phyloP scores from a whole-genome alignment of 1,140 invertebrate genomes.

The Conus betulinus region DNA sequence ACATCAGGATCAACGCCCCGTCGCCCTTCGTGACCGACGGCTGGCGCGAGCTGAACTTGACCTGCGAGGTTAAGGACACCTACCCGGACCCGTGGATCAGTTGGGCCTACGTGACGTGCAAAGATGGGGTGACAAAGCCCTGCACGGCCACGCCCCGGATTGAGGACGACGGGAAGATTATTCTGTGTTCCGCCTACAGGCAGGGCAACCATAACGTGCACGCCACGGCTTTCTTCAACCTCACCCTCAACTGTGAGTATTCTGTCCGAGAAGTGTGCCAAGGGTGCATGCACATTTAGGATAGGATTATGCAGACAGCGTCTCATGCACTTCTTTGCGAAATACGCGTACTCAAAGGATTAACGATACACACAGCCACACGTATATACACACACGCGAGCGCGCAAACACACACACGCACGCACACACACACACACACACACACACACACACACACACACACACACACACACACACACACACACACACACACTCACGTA shows the following conservation, averaged over 20 bases:
- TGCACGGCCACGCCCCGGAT: background rate
- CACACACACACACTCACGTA: too few relatives aligned
- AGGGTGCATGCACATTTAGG: background rate
- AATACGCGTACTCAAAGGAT: background rate
- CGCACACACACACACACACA: background rate
- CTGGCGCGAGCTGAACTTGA: background rate
- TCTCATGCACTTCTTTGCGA: too few relatives aligned
- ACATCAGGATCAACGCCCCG: background rate
- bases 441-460: too few relatives aligned
- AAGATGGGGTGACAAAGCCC: background rate
- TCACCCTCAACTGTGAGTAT: background rate
- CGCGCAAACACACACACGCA: background rate
- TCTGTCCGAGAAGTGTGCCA: background rate
- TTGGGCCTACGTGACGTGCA: background rate
- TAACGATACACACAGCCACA: background rate
- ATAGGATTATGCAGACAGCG: background rate
- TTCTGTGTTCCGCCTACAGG: background rate
- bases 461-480: too few relatives aligned
- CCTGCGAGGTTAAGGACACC: background rate
- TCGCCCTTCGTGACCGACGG: constrained; percentile 14
- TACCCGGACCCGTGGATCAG: background rate
- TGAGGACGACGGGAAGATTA: background rate
- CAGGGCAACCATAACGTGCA: background rate
- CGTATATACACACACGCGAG: background rate
- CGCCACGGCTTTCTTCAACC: background rate